Evolutionary conservation across 2,797 vertebrate species (phyloP).

Genomic region (Neosalanx taihuensis): DNA sequence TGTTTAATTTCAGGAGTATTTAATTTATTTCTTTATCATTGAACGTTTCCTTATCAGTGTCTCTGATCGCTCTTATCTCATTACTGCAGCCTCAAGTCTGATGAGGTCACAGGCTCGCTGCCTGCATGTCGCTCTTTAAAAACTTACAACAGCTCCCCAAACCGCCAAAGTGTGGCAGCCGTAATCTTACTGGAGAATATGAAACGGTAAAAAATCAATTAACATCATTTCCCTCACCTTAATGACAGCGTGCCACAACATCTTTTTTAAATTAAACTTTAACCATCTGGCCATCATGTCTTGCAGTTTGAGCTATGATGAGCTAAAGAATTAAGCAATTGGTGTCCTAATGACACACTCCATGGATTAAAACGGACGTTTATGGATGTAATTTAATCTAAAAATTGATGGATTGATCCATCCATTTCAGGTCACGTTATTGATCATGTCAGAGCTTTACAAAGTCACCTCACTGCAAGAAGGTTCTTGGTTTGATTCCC

Average conservation of each 20-base stretch:
- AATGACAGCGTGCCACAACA: too few species aligned
- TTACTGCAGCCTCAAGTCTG: neutral
- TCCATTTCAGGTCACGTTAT: neutral
- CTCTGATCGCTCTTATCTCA: neutral
- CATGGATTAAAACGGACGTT: neutral
- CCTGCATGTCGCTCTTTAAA: neutral
- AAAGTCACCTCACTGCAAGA: too few species aligned
- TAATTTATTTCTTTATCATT: neutral
- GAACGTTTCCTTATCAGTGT: neutral
- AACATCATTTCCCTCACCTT: too few species aligned
- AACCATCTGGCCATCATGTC: too few species aligned
- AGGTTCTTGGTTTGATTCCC: too few species aligned
- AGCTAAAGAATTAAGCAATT: too few species aligned
- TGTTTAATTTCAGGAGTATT: neutral
- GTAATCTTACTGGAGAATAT: neutral
- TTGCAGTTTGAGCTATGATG: too few species aligned
- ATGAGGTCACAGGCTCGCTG: neutral
- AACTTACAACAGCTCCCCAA: neutral
- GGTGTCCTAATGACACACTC: neutral
- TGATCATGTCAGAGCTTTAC: neutral
- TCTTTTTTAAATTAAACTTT: too few species aligned
- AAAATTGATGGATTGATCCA: neutral
- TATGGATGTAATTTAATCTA: neutral
- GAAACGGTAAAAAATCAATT: neutral
- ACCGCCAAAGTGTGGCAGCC: neutral